Base-by-base conservation (phyloP, 2,888 invertebrate genomes). In the Nineta flava region DNA sequence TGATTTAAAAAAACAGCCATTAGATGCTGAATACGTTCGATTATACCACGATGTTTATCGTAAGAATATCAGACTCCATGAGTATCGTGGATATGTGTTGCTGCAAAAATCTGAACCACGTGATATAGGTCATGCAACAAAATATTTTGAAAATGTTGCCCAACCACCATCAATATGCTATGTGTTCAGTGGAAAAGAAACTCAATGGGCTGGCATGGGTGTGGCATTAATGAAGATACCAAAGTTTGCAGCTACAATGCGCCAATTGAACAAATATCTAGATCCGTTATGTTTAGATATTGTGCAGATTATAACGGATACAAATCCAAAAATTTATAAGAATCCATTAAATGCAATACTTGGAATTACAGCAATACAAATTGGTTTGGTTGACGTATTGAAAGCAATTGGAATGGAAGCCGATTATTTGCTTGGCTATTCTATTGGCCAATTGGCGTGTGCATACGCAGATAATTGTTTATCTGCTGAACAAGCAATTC, bases 401-500 rank as follows among this genome's bases (percentile, higher is more conserved):
- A 74, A 69, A 57, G 59, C 68, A 10, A 56, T 76, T 50, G 71
- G 73, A 43, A n/a, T 65, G 1, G 48, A 55, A 12, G 57, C 59
- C 3, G 56, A 57, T 43, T 49, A 50, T 9, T 48, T 59, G n/a
- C 53, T 60, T 19, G 64, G 93, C 2, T 87, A 91, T 65, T 92
- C 92, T 5, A 83, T 87, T 0, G 94, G 95, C 12, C 93, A 94
- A 63, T 70, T 95, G 2, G 86, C 85, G 0, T 91, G 92, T 63
- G 92, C 86, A 0, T 95, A 95, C 67, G 90, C 87, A 4, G 92
- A 94, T 62, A 87, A 86, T 0, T 81, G 83, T 53, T 76, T 94
- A 54, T 87, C 86, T 0, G 76, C 83, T 0, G 84, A 88, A 58
- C 83, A 93, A 67, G 81, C 83, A 67, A 76, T 92, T 51, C 66